Conservation (phyloP, 2,797 vertebrate genomes). For the Melanitta fusca region DNA sequence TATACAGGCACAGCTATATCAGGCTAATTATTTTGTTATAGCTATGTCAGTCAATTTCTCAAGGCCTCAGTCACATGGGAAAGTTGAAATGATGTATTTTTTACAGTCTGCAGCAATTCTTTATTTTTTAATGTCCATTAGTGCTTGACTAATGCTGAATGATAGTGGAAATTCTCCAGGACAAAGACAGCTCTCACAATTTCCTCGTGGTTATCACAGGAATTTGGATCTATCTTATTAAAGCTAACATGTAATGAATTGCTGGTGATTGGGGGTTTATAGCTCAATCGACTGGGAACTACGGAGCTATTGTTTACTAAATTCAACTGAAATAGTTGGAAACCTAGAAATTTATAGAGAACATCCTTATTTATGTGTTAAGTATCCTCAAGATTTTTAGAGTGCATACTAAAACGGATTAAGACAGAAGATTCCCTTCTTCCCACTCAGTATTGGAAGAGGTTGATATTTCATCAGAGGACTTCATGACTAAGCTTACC, state of each 20-base stretch:
- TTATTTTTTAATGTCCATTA: conserved; percentile 63
- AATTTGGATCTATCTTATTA: conserved; percentile 47
- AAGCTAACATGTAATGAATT: conserved; percentile 29
- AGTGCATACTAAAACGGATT: not conserved
- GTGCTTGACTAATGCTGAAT: conserved; percentile 43
- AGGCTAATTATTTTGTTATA: conserved; percentile 70
- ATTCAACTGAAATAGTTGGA: not conserved
- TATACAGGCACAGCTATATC: conserved; percentile 49
- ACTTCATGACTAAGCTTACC: not conserved
- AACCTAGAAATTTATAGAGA: not conserved
- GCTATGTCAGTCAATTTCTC: conserved; percentile 54
- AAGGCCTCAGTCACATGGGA: conserved; percentile 16
- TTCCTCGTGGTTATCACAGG: conserved; percentile 12
- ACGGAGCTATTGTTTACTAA: conserved; percentile 8
- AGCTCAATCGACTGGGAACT: conserved; percentile 36
- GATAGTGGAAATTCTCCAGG: conserved; percentile 37
- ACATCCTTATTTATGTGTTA: not conserved
- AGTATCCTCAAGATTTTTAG: not conserved
- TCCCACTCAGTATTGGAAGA: not conserved
- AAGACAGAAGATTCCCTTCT: not conserved
- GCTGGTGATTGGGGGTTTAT: conserved; percentile 12
- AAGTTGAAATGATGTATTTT: conserved; percentile 49
- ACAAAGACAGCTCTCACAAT: not conserved
- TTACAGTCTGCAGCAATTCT: conserved; percentile 39
- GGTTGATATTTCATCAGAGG: not conserved